phyloP scores from a whole-genome alignment of 1,140 invertebrate species.

The Globodera rostochiensis region DNA sequence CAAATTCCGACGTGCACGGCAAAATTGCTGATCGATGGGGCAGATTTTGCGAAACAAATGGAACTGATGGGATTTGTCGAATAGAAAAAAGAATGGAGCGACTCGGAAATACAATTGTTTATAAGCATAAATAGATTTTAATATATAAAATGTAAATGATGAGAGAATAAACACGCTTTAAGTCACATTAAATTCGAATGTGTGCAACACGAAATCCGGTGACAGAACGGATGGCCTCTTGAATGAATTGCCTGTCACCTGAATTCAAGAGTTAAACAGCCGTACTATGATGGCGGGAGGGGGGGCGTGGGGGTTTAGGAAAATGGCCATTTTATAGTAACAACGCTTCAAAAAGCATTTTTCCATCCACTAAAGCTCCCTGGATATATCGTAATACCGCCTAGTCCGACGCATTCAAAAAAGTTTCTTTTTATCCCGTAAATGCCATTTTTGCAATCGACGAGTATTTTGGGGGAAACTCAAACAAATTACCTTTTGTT shows the following conservation, averaged over 20 bases:
- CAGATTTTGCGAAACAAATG: slow-evolving; percentile 31
- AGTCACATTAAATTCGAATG: slow-evolving; percentile 30
- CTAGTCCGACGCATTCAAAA: neutral
- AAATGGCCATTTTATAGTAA: too few relatives aligned
- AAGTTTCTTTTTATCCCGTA: neutral
- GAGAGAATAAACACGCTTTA: slow-evolving; percentile 14
- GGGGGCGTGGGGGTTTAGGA: neutral
- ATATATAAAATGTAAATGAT: neutral
- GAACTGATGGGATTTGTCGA: slow-evolving; percentile 27
- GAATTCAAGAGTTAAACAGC: neutral
- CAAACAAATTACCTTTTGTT: slow-evolving; percentile 24
- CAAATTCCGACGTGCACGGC: slow-evolving; percentile 19
- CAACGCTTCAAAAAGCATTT: too few relatives aligned
- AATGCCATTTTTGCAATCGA: neutral
- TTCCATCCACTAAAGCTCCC: neutral
- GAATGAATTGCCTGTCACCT: slow-evolving; percentile 27
- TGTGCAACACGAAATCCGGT: slow-evolving; percentile 33
- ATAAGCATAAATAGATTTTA: neutral
- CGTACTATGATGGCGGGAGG: too few relatives aligned
- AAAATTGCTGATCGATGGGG: slow-evolving; percentile 26
- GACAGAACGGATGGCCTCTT: slow-evolving; percentile 33
- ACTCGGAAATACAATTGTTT: neutral
- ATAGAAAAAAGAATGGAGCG: slow-evolving; percentile 6
- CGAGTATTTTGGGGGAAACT: neutral
- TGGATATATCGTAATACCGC: too few relatives aligned